Conservation (phyloP, 1,140 invertebrate genomes). For the Macrostomum lignano region DNA sequence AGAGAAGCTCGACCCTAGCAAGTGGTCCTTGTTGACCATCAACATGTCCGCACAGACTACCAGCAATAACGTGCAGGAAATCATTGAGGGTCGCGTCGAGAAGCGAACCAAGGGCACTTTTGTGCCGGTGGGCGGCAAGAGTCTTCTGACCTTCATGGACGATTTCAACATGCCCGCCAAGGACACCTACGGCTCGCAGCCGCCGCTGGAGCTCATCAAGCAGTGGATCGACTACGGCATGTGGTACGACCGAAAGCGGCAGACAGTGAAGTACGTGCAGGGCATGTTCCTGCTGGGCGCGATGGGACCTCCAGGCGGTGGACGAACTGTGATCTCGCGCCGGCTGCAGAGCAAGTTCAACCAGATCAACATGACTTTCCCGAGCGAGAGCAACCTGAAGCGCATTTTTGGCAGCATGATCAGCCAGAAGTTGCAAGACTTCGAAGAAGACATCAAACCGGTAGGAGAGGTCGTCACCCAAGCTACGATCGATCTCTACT, state of each 20-base stretch:
- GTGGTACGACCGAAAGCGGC: constrained; percentile 47
- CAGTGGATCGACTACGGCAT: constrained; percentile 58
- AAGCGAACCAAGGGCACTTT: constrained; percentile 52
- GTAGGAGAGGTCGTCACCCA: constrained; percentile 32
- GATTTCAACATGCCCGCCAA: constrained; percentile 66
- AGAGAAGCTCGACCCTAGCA: constrained; percentile 33
- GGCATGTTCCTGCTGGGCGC: constrained; percentile 45
- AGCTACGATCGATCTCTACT: constrained; percentile 45
- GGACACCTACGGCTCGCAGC: constrained; percentile 51
- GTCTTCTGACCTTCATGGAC: constrained; percentile 51
- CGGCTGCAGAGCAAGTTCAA: constrained; percentile 47
- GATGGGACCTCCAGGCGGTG: constrained; percentile 51
- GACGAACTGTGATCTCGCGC: constrained; percentile 41
- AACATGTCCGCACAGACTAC: constrained; percentile 60
- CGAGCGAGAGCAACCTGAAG: constrained; percentile 41
- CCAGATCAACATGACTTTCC: constrained; percentile 50
- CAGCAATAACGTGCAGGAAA: constrained; percentile 38
- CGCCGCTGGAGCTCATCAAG: constrained; percentile 49
- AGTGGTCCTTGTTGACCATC: constrained; percentile 38
- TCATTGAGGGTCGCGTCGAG: constrained; percentile 47
- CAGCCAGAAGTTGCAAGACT: constrained; percentile 42
- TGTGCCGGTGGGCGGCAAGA: constrained; percentile 43
- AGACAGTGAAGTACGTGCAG: constrained; percentile 38
- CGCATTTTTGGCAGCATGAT: constrained; percentile 54
- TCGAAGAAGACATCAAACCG: constrained; percentile 44